phyloP scores from a whole-genome alignment of 2,888 invertebrate genomes.

The Sesia bembeciformis region DNA sequence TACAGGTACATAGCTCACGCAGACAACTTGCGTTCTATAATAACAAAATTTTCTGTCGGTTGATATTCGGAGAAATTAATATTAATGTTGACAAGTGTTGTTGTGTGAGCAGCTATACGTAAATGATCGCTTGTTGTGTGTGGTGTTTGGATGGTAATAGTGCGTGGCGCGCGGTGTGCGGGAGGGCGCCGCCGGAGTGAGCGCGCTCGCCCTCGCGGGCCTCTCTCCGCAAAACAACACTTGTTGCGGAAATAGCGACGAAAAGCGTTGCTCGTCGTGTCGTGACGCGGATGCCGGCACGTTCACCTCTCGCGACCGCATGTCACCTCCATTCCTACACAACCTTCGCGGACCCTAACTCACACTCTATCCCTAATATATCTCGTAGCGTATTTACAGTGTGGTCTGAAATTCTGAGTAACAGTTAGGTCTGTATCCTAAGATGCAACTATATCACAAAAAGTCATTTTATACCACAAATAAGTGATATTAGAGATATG shows the following conservation, averaged over 20 bases:
- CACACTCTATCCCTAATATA: too few relatives aligned
- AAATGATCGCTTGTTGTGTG: background rate
- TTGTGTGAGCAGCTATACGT: background rate
- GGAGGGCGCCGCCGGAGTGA: slow-evolving; percentile 12
- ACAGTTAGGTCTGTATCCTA: too few relatives aligned
- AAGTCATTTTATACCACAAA: too few relatives aligned
- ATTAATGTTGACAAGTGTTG: background rate
- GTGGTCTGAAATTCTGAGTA: too few relatives aligned
- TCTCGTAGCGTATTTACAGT: too few relatives aligned
- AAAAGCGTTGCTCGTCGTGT: slow-evolving; percentile 47
- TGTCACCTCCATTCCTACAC: slow-evolving; percentile 19
- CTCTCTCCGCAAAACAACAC: slow-evolving; percentile 68
- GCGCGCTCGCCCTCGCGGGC: slow-evolving; percentile 46
- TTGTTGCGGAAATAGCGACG: slow-evolving; percentile 70
- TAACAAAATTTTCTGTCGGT: too few relatives aligned
- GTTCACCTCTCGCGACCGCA: slow-evolving; percentile 35
- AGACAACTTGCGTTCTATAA: too few relatives aligned
- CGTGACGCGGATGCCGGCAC: slow-evolving; percentile 26
- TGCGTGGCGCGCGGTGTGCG: slow-evolving; percentile 4
- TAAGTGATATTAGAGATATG: too few relatives aligned
- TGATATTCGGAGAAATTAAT: too few relatives aligned
- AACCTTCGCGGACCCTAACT: background rate
- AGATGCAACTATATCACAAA: too few relatives aligned
- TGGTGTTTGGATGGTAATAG: slow-evolving; percentile 1
- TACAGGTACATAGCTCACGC: too few relatives aligned